Percentiles rank a stretch among this genome's conserved stretches.
These are phyloP conservation scores for Lysandra coridon DNA, from an alignment of 2,888 invertebrate species.

Conservation along the genomic window DNA sequence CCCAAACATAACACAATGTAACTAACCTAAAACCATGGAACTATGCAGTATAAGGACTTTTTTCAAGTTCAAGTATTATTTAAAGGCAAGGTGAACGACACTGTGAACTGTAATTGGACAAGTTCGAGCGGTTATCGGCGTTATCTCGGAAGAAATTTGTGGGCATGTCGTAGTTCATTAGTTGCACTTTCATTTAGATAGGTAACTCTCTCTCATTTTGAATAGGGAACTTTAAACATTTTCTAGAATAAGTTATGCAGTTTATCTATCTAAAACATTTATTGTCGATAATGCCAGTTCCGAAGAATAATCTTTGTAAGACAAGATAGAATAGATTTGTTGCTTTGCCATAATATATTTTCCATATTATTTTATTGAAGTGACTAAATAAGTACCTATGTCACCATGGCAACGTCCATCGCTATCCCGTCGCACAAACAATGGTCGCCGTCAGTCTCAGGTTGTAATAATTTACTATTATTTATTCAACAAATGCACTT, in stretches of 20 bases:
- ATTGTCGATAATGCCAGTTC: neutral
- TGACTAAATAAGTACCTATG: too few relatives aligned
- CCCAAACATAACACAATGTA: too few relatives aligned
- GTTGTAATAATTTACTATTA: too few relatives aligned
- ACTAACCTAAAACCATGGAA: neutral
- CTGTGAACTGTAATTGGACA: neutral
- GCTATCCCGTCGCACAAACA: too few relatives aligned
- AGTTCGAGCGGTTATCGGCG: neutral
- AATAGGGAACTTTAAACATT: slow-evolving; percentile 48
- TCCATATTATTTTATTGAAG: too few relatives aligned
- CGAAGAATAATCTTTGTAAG: too few relatives aligned
- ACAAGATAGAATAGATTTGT: too few relatives aligned
- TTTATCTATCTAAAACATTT: neutral
- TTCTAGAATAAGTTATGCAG: slow-evolving; percentile 24
- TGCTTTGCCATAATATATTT: too few relatives aligned
- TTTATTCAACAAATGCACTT: too few relatives aligned
- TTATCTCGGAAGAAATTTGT: slow-evolving; percentile 25
- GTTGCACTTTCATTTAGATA: slow-evolving; percentile 74
- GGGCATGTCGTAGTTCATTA: slow-evolving; percentile 53
- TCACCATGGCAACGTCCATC: too few relatives aligned
- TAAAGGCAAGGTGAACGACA: neutral
- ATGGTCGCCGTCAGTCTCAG: too few relatives aligned
- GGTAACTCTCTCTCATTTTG: slow-evolving; percentile 50
- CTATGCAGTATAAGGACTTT: neutral
- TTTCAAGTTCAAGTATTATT: neutral